Base-by-base conservation (phyloP, 2,797 vertebrate genomes). In the Malacoctenus gilli region DNA sequence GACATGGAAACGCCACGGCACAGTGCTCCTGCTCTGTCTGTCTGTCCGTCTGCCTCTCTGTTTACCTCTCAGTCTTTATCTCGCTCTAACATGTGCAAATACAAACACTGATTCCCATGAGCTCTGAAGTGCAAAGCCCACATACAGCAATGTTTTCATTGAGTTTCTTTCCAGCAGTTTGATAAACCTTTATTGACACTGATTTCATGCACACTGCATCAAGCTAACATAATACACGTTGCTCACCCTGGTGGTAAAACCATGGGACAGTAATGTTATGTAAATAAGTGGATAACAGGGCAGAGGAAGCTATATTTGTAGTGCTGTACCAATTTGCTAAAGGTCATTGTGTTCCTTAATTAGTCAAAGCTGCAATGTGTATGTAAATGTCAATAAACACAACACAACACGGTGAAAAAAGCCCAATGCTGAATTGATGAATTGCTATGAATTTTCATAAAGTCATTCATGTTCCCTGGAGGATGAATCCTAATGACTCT, bases 1-100 rank as follows among this genome's bases (percentile, higher is more conserved):
- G 64, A 62, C 67, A 51, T 43, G 43, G 55, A 80, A 79, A 75
- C 63, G 36, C 68, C 53, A 30, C 53, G 48, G 51, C 59, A 18
- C 9, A 35, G 37, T 22, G 38, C 23, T 54, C 19, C 40, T 22
- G 52, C 23, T 75, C 43, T 18, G 28, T 69, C 50, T 59, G 42
- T 61, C 25, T 43, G 51, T 67, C 23, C 30, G 25, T 58, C 37
- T 39, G 25, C 61, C 31, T 46, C 20, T 58, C 39, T 20, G 21
- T 68, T 60, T 57, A 60, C 59, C 14, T 37, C 49, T 35, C 21
- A 38, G 22, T 54, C 41, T 57, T 63, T 54, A 55, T 63, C 57
- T 49, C 10, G 49, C 23, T 61, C 55, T 65, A 47, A 57, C 53
- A 56, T 39, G 37, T 36, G 30, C 49, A 49, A 58, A 76, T 56